phyloP scores from a whole-genome alignment of 2,797 vertebrate species.

The Platalea minor region DNA sequence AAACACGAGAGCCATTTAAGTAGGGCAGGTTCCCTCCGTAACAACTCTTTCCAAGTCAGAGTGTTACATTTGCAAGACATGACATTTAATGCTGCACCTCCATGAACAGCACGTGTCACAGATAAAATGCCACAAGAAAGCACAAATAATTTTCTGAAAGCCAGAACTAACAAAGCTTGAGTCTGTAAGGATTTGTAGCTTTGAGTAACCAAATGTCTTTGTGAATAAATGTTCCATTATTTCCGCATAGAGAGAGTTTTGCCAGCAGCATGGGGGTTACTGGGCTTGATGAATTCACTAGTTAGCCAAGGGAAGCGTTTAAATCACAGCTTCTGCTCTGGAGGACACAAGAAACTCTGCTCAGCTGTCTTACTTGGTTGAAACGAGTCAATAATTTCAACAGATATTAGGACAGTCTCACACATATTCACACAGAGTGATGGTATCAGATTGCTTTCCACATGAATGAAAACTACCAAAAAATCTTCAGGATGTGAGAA shows the following conservation, averaged over 20 bases:
- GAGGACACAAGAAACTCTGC: background rate
- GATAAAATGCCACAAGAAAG: slow-evolving; percentile 30
- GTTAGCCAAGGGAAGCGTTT: background rate
- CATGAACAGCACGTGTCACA: background rate
- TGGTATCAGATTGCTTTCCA: background rate
- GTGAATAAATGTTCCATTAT: background rate
- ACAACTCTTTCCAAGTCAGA: background rate
- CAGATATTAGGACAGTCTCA: background rate
- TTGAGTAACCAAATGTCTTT: background rate
- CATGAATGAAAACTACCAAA: background rate
- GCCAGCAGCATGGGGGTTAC: background rate
- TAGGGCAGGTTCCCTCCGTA: background rate
- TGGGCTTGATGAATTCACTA: background rate
- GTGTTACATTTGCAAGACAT: background rate
- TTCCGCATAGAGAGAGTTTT: background rate
- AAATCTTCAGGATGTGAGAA: background rate
- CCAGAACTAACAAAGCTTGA: slow-evolving; percentile 11
- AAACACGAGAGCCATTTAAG: background rate
- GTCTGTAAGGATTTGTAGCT: background rate
- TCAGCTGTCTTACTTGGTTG: background rate
- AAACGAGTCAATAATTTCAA: background rate
- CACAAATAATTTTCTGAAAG: background rate
- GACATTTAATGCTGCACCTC: slow-evolving; percentile 35
- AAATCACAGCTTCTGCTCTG: background rate
- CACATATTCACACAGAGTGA: background rate